A percentile compares a stretch with the other conserved stretches of the same genome.
These are phyloP conservation scores for Myzus persicae DNA, from an alignment of 1,140 invertebrate genomes.

Conservation along the genomic window DNA sequence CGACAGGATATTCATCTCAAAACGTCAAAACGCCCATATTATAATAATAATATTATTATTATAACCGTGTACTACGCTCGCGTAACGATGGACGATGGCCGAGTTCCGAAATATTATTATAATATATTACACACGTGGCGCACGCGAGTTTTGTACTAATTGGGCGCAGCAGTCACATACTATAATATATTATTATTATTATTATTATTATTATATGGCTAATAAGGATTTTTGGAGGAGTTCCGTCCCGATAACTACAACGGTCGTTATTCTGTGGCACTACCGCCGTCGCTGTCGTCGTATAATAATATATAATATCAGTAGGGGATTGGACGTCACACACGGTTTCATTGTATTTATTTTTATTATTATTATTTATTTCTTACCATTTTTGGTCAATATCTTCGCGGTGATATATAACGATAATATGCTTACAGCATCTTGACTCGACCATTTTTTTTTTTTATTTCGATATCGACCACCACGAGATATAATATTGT, in stretches of 20 bases:
- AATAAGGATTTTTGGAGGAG: neutral
- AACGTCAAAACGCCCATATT: neutral
- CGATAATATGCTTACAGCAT: neutral
- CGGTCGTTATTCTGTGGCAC: neutral
- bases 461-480: neutral
- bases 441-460: neutral
- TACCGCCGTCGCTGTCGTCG: neutral
- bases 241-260: conserved; percentile 4
- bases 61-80: neutral
- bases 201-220: neutral
- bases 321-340: neutral
- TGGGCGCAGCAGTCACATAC: neutral
- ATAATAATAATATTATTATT: neutral
- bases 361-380: neutral
- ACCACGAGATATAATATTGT: no score
- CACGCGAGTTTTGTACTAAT: neutral
- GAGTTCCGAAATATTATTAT: neutral
- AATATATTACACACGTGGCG: neutral
- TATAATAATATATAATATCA: neutral
- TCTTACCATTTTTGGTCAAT: neutral
- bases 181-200: no score
- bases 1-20: neutral
- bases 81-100: neutral
- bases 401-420: neutral
- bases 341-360: neutral